Base-by-base conservation (phyloP, 2,888 invertebrate species). In the Liopterus haemorrhoidalis region DNA sequence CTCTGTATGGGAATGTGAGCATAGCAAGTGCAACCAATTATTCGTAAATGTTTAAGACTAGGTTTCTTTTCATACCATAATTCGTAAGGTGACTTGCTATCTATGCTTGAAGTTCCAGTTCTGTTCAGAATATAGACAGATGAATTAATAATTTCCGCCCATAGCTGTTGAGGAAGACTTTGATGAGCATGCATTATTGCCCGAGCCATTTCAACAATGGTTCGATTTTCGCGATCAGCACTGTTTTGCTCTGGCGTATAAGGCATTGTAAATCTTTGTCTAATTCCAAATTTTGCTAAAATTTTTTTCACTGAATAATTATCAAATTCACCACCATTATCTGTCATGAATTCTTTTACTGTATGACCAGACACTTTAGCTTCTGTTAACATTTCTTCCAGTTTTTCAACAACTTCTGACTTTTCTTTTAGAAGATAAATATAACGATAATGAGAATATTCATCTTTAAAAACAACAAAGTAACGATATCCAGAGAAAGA, bases 341-440 rank as follows among this genome's bases (percentile, higher is more conserved):
- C 60, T 47, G 53, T 60, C 18, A 58, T 35, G 14, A 61, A 38
- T 40, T 59, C 57, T 41, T 55, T 55, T 5, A 60, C 49, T 6
- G 46, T 45, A 49, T 60, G 54, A 9, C 55, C 54, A 31, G 33
- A 24, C 16, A 41, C 45, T 41, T 54, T 51, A n/a, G 54, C 41
- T 40, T 57, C 41, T 22, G 45, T 22, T 18, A 59, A 11, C 47
- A 59, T 51, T 5, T 56, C 36, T 24, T 49, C 32, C 32, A 55
- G 36, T 31, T 49, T 49, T 8, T 46, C 28, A 41, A 54, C 55
- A 1, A 55, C 55, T 41, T 58, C 52, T 43, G 55, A 54, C 32
- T 58, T 55, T 19, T 56, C 31, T 40, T 36, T 44, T 5, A 56
- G 22, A 30, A 56, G 35, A 27, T 51, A 57, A 6, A 47, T 51